Evolutionary conservation across 2,888 invertebrate species (phyloP).

Genomic region (Hypsopygia costalis): DNA sequence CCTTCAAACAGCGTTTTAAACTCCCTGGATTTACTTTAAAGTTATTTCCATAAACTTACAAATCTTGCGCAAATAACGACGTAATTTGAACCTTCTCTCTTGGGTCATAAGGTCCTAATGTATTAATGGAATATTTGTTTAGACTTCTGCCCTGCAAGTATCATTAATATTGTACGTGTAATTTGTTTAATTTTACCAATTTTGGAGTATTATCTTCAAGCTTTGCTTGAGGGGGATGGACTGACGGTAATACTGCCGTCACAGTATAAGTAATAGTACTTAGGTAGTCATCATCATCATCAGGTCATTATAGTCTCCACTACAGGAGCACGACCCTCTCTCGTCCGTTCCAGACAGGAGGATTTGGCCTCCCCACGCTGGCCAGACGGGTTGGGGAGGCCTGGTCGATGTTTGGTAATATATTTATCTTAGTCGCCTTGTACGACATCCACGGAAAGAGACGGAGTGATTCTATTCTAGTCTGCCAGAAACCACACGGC

Average conservation of each 20-base stretch:
- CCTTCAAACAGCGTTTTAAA: slow-evolving; percentile 58
- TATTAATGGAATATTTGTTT: neutral
- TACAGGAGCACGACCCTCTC: too few species aligned
- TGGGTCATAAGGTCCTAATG: neutral
- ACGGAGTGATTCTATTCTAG: too few species aligned
- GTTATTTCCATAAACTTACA: slow-evolving; percentile 60
- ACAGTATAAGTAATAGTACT: too few species aligned
- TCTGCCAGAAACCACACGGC: too few species aligned
- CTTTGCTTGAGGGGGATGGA: neutral
- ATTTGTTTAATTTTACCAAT: slow-evolving; percentile 12
- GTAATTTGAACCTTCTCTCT: slow-evolving; percentile 30
- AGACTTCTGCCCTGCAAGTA: neutral
- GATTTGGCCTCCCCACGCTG: too few species aligned
- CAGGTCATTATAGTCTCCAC: too few species aligned
- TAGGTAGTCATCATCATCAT: too few species aligned
- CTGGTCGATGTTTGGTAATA: too few species aligned
- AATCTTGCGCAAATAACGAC: slow-evolving; percentile 9
- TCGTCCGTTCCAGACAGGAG: too few species aligned
- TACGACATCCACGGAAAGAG: too few species aligned
- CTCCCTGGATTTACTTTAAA: slow-evolving; percentile 62
- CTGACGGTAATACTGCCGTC: neutral
- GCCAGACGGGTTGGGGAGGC: too few species aligned
- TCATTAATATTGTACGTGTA: slow-evolving; percentile 10
- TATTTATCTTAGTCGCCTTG: too few species aligned
- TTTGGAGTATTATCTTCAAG: neutral